Base-by-base conservation (phyloP, 2,888 invertebrate genomes). In the Sarcophaga carnaria region DNA sequence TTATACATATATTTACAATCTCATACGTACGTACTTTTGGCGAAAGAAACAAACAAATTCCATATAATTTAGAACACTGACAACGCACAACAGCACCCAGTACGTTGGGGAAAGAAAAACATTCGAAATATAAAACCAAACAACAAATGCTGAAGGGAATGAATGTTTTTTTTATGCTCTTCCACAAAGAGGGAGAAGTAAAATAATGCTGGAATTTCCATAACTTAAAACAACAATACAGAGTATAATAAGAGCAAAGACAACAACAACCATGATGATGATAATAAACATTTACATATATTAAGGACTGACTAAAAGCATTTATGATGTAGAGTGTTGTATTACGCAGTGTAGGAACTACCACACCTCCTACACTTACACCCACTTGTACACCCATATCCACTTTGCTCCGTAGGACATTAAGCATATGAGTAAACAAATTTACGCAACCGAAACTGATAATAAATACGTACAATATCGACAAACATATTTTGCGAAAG, bases 271-370 rank as follows among this genome's bases (percentile, higher is more conserved):
- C 78, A 87, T 75, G 64, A 77, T 66, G 76, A 75, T 75, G 76
- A 75, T 76, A 83, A 87, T 75, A 87, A 78, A 81, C 78, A 87
- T 83, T 83, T 87, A 81, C 83, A 83, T 83, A 87, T 71, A 87
- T 87, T 81, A 83, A 83, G 70, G 78, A 83, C 87, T 78, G 81
- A 83, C 87, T 78, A 79, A 84, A 84, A 87, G 87, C 81, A 63
- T 78, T 87, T 84, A 75, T 83, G 78, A 69, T 79, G 63, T 45
- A 67, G 69, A 64, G 49, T 14, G 20, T 22, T 54, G 71, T 22
- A 25, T 17, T 8, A 69, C 25, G 27, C 20, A 75, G 69, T 22
- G 70, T 70, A 67, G 72, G 45, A 85, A 27, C 67, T 82, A 59
- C 74, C 64, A 60, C 59, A 63, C 59, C 64, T 54, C 10, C 20